These are phyloP conservation scores for Alca torda DNA, from an alignment of 2,797 vertebrate species.

Conservation along the genomic window DNA sequence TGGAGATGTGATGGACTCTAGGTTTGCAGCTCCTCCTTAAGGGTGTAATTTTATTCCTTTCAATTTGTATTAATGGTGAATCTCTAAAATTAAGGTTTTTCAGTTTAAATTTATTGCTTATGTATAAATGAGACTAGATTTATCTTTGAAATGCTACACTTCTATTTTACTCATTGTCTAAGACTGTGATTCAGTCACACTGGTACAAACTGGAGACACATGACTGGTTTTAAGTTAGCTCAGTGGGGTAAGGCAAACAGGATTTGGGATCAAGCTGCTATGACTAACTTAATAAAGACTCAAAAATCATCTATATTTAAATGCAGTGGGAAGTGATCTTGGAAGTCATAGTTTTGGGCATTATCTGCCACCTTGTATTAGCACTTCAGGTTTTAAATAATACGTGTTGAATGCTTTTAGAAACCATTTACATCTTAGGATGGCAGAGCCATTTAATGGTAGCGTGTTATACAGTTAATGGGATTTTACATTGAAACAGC, in stretches of 20 bases:
- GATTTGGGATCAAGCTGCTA: neutral
- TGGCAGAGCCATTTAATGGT: constrained; percentile 28
- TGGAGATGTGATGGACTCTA: neutral
- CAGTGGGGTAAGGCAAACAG: neutral
- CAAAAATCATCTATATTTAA: constrained; percentile 3
- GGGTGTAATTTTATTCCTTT: neutral
- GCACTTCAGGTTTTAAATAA: constrained; percentile 57
- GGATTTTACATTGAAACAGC: constrained; percentile 60
- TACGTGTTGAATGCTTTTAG: constrained; percentile 45
- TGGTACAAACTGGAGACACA: neutral
- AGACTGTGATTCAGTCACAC: neutral
- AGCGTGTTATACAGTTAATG: constrained; percentile 46
- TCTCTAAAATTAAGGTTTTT: neutral
- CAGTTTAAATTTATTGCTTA: neutral
- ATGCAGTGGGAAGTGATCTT: neutral
- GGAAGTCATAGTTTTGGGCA: constrained; percentile 23
- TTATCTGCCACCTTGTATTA: constrained; percentile 46
- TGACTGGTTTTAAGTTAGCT: neutral
- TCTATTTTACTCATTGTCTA: neutral
- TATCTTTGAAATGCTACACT: neutral
- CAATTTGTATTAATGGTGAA: neutral
- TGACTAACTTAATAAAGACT: constrained; percentile 17
- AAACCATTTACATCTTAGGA: constrained; percentile 48
- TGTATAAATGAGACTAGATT: neutral
- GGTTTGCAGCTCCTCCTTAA: neutral